phyloP scores from a whole-genome alignment of 2,113 vertebrate species.

The Silurus meridionalis region DNA sequence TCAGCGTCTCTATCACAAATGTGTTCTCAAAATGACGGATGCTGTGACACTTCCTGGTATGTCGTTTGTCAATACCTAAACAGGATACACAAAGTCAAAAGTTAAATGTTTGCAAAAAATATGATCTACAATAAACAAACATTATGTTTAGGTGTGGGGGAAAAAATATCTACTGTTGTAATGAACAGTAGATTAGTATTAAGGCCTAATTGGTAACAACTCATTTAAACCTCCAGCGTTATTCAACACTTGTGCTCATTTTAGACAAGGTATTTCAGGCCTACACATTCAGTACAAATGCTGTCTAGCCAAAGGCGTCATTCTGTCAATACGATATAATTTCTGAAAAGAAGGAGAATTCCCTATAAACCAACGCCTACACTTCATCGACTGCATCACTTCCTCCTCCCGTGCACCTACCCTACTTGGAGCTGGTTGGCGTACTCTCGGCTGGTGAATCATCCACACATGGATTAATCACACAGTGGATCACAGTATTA shows the following conservation, averaged over 20 bases:
- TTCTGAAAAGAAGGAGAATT: slow-evolving; percentile 26
- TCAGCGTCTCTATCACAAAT: slow-evolving; percentile 90
- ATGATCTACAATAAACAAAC: background rate
- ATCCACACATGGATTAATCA: slow-evolving; percentile 48
- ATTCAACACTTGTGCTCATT: background rate
- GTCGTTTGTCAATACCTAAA: slow-evolving; percentile 83
- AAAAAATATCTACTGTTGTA: background rate
- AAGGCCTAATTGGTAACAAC: background rate
- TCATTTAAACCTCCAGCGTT: background rate
- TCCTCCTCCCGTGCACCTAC: slow-evolving; percentile 44
- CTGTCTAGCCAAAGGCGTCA: slow-evolving; percentile 42
- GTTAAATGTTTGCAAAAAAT: background rate
- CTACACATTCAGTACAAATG: slow-evolving; percentile 7
- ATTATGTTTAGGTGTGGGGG: background rate
- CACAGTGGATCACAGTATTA: slow-evolving; percentile 37
- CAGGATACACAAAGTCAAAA: background rate
- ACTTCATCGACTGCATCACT: slow-evolving; percentile 36
- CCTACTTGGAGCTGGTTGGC: slow-evolving; percentile 42
- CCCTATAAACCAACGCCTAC: slow-evolving; percentile 35
- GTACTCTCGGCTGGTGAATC: slow-evolving; percentile 42
- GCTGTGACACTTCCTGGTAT: slow-evolving; percentile 77
- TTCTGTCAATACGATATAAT: slow-evolving; percentile 19
- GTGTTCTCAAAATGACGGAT: slow-evolving; percentile 96
- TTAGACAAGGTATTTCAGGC: background rate
- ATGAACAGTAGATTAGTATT: background rate